phyloP scores from a whole-genome alignment of 2,113 vertebrate species.

The Bos javanicus region DNA sequence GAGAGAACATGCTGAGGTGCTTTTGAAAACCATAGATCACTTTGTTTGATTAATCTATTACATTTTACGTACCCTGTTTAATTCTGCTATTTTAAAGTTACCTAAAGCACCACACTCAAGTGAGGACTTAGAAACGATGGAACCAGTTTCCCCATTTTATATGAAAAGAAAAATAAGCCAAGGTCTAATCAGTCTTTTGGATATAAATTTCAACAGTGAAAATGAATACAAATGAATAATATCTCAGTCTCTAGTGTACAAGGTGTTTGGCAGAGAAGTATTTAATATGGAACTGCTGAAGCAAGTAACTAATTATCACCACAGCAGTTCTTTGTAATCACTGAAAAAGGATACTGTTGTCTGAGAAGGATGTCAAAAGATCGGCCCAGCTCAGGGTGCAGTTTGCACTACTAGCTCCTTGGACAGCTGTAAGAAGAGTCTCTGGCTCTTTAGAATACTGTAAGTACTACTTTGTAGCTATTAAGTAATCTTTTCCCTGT shows the following conservation, averaged over 20 bases:
- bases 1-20: background rate
- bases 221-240: background rate
- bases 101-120: background rate
- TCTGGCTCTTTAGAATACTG: slow-evolving; percentile 44
- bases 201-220: slow-evolving; percentile 17
- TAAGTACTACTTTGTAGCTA: slow-evolving; percentile 58
- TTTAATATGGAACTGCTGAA: slow-evolving; percentile 35
- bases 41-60: slow-evolving; percentile 11
- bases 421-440: slow-evolving; percentile 59
- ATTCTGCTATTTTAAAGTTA: slow-evolving; percentile 27
- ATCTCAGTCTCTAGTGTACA: background rate
- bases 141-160: background rate
- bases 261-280: background rate
- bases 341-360: slow-evolving; percentile 39
- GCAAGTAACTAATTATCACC: background rate
- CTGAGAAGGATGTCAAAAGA: slow-evolving; percentile 40
- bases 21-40: slow-evolving; percentile 31
- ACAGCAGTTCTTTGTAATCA: slow-evolving; percentile 21
- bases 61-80: background rate
- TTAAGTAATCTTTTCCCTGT: slow-evolving; percentile 11
- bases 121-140: slow-evolving; percentile 23
- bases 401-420: slow-evolving; percentile 8
- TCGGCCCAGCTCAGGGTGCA: background rate
- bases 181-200: slow-evolving; percentile 9
- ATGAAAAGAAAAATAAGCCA: slow-evolving; percentile 24